Evolutionary conservation across 1,140 invertebrate genomes (phyloP).

Genomic region (Cataglyphis hispanica): DNA sequence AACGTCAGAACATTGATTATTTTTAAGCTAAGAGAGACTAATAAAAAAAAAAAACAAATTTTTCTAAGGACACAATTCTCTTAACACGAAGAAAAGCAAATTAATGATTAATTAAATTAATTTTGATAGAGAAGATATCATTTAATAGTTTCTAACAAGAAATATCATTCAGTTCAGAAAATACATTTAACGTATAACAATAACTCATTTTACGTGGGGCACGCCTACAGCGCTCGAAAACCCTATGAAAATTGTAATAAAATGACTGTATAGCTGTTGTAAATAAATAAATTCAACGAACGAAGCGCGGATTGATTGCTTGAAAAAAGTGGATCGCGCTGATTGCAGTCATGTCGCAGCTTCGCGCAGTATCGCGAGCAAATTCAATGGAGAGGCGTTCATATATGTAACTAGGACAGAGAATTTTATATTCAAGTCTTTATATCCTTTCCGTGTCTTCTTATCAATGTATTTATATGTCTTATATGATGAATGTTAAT

Average conservation of each 20-base stretch:
- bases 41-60: neutral
- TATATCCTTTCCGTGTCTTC: neutral
- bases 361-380: neutral
- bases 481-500: neutral
- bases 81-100: neutral
- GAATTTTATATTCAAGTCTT: constrained; percentile 16
- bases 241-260: constrained; percentile 36
- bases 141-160: neutral
- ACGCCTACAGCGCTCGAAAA: neutral
- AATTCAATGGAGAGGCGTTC: constrained; percentile 5
- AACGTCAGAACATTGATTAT: neutral
- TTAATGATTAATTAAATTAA: constrained; percentile 9
- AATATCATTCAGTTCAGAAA: neutral
- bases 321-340: constrained; percentile 10
- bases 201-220: constrained; percentile 1
- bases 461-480: constrained; percentile 3
- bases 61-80: neutral
- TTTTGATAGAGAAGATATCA: neutral
- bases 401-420: constrained; percentile 28
- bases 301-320: constrained; percentile 28
- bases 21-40: neutral
- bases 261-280: constrained; percentile 34
- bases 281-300: constrained; percentile 70
- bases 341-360: constrained; percentile 25
- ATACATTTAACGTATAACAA: neutral